Evolutionary conservation across 2,888 invertebrate genomes (phyloP).

Genomic region (Eristalis arbustorum): DNA sequence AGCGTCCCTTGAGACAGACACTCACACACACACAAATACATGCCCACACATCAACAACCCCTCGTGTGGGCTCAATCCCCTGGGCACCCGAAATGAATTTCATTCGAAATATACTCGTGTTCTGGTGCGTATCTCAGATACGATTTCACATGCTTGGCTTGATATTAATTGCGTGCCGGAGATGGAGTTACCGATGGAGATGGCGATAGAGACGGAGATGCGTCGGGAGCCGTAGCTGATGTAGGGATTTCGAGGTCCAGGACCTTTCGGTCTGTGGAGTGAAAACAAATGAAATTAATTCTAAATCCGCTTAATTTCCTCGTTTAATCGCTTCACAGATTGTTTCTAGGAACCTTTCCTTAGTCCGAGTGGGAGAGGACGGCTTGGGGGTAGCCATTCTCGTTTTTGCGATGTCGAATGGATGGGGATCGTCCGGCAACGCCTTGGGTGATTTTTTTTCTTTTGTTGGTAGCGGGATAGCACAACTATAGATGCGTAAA

Average conservation of each 20-base stretch:
- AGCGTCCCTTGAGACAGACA: not conserved
- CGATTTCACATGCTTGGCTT: slow-evolving; percentile 20
- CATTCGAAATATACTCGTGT: not conserved
- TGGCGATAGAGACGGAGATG: not conserved
- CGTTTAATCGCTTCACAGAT: slow-evolving; percentile 48
- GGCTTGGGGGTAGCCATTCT: not conserved
- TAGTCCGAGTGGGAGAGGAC: not conserved
- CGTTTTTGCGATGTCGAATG: not conserved
- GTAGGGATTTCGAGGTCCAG: not conserved
- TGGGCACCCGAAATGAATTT: not conserved
- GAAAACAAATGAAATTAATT: slow-evolving; percentile 54
- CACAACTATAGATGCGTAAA: not conserved
- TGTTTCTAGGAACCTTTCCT: slow-evolving; percentile 24
- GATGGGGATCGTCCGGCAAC: not conserved
- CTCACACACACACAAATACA: not conserved
- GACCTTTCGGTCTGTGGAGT: slow-evolving; percentile 41
- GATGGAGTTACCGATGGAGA: not conserved
- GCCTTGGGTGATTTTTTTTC: not conserved
- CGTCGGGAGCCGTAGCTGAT: not conserved
- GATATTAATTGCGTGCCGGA: slow-evolving; percentile 12
- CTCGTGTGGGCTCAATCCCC: not conserved
- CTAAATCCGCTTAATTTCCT: slow-evolving; percentile 63
- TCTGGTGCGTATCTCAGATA: slow-evolving; percentile 3
- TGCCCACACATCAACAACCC: not conserved
- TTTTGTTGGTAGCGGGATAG: not conserved